These are phyloP conservation scores for Ellobius talpinus DNA, from an alignment of 2,113 vertebrate genomes.

Conservation along the genomic window DNA sequence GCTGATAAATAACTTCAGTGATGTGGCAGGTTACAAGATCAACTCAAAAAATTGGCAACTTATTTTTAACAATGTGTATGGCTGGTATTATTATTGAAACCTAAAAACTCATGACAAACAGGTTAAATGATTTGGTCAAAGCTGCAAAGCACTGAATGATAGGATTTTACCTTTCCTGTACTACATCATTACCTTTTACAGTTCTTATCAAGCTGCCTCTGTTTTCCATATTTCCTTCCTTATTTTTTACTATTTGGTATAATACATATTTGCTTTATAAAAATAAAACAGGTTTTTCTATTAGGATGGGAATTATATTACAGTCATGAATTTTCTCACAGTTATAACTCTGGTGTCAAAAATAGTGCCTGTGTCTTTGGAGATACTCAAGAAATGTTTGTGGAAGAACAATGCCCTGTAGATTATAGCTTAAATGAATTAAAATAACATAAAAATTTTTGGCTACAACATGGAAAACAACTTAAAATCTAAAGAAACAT, in stretches of 20 bases:
- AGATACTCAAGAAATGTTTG: neutral
- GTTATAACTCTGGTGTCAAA: neutral
- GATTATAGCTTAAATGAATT: neutral
- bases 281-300: neutral
- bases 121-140: neutral
- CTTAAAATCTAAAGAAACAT: slow-evolving; percentile 1
- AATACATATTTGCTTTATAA: neutral
- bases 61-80: slow-evolving; percentile 36
- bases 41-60: no score
- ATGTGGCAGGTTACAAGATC: no score
- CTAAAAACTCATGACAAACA: neutral
- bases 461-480: slow-evolving; percentile 6
- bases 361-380: neutral
- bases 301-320: neutral
- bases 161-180: neutral
- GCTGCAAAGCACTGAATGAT: neutral
- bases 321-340: neutral
- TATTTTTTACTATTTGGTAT: neutral
- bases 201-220: neutral
- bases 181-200: neutral
- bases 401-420: neutral
- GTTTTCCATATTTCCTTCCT: neutral
- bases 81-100: neutral
- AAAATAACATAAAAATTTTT: neutral
- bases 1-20: no score